Evolutionary conservation across 2,797 vertebrate genomes (phyloP), one percentile per base, ranked within the genome.

Genomic region (Holocentrus rufus): DNA sequence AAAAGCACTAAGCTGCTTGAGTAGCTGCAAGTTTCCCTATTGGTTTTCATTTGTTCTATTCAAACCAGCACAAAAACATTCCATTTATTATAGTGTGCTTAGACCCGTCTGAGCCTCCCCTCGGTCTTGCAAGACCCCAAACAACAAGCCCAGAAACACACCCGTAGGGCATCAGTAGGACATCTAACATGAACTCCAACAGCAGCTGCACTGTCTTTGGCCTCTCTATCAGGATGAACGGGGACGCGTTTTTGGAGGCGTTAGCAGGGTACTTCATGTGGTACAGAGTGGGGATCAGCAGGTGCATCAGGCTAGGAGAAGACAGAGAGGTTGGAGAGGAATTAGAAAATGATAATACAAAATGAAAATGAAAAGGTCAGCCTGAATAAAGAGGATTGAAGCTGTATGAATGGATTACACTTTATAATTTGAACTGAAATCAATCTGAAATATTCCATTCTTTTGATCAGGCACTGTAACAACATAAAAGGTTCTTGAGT

Each of bases 121-220:
- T 23, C 17, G 0, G 9, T 46, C n/a, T 36, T 2, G 47, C 2
- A 17, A 56, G 7, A 60, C 2, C 25, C 14, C 14, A 72, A 27
- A 46, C 0, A 14, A 61, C 27, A 39, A 0, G 20, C 11, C 22
- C 3, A 2, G 34, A 3, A 69, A 90, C 95, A 87, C 88, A 99
- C 98, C 98, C 98, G 30, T 99, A 99, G 92, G 98, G 98, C 98
- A 99, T 99, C 85, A 99, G 93, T 76, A 99, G 95, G 85, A 99
- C 97, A 83, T 99, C 98, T 59, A 99, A 92, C 98, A 99, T 99
- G 76, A 99, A 99, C 93, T 99, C 98, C 89, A 97, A 93, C 82
- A 99, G 95, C 82, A 98, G 93, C 82, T 98, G 97, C 82, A 97
- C 96, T 50, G 96, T 98, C 95, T 97, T 98, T 93, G 97, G 98